Conservation (phyloP, 2,797 vertebrate genomes). For the Okamejei kenojei region DNA sequence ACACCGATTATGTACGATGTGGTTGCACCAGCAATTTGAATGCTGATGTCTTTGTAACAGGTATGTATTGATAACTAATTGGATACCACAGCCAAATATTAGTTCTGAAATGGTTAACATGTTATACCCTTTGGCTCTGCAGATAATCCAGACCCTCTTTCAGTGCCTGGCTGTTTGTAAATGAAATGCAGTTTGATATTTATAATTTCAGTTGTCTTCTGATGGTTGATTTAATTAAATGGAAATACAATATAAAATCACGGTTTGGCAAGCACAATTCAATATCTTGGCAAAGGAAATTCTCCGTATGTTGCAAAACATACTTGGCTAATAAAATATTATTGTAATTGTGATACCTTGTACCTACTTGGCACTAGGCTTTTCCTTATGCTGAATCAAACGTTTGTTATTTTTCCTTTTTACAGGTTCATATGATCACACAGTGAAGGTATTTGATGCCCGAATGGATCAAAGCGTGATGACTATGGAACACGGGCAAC, state of each 20-base stretch:
- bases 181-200: background rate
- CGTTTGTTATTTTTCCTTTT: background rate
- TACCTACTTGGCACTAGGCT: too few species aligned
- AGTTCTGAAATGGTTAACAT: background rate
- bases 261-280: too few species aligned
- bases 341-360: too few species aligned
- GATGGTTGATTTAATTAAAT: background rate
- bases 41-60: constrained; percentile 83
- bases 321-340: too few species aligned
- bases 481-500: constrained; percentile 85
- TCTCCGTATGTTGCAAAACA: too few species aligned
- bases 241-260: background rate
- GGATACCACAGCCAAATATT: too few species aligned
- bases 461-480: constrained; percentile 74
- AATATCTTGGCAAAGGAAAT: too few species aligned
- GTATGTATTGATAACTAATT: constrained; percentile 52
- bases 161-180: background rate
- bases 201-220: background rate
- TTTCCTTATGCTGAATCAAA: too few species aligned
- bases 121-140: background rate
- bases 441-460: constrained; percentile 83
- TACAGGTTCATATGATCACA: constrained; percentile 91
- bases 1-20: constrained; percentile 86
- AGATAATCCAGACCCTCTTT: background rate
- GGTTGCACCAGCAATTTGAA: constrained; percentile 79